phyloP scores from a whole-genome alignment of 2,113 vertebrate species.

The Mastomys natalensis region DNA sequence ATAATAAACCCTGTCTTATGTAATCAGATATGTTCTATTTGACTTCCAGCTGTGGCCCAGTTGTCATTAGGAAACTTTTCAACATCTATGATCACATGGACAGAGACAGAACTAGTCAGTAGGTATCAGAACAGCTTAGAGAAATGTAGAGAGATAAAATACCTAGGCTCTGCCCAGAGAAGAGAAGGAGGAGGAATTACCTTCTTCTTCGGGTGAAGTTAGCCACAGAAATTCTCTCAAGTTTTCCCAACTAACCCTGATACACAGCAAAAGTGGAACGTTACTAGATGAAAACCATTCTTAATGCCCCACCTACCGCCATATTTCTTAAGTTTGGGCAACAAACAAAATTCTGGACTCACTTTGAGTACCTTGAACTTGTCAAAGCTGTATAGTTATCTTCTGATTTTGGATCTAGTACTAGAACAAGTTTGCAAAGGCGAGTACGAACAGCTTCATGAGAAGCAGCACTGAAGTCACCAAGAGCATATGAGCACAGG shows the following conservation, averaged over 20 bases:
- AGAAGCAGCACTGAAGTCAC: background rate
- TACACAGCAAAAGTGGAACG: background rate
- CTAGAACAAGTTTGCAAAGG: background rate
- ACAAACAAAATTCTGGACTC: background rate
- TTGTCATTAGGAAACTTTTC: background rate
- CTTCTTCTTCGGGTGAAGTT: background rate
- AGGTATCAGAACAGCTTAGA: background rate
- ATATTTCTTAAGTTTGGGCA: background rate
- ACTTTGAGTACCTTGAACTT: background rate
- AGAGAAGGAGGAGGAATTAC: background rate
- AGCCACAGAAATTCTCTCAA: background rate
- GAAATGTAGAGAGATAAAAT: background rate
- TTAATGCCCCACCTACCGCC: background rate
- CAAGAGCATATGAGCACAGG: background rate
- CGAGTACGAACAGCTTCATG: background rate
- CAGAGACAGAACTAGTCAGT: background rate
- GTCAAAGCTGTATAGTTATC: background rate
- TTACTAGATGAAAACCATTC: background rate
- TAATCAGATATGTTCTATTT: background rate
- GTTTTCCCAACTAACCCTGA: background rate
- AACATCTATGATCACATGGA: background rate
- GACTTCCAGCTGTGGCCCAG: background rate
- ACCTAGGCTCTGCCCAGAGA: background rate
- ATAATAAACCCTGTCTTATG: background rate
- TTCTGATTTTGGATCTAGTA: background rate